These are phyloP conservation scores for Drosophila pandora DNA, from an alignment of 1,140 invertebrate species.

Conservation along the genomic window DNA sequence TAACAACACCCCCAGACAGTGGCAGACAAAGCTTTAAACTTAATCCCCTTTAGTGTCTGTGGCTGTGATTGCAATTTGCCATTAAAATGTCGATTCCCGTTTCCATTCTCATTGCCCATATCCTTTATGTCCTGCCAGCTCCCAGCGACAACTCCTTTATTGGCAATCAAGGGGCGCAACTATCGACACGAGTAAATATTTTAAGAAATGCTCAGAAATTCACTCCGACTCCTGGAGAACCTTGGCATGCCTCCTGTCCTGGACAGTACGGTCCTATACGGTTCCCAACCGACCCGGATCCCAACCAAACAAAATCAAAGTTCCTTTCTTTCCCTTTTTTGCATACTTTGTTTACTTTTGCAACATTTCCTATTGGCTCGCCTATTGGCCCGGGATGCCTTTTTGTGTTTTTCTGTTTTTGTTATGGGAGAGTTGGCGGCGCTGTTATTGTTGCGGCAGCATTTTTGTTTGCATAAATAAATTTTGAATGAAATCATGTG, in stretches of 20 bases:
- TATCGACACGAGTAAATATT: slow-evolving; percentile 30
- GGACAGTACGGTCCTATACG: background rate
- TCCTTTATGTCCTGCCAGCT: background rate
- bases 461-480: slow-evolving; percentile 75
- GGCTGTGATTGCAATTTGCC: slow-evolving; percentile 46
- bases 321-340: slow-evolving; percentile 51
- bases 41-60: slow-evolving; percentile 37
- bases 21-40: slow-evolving; percentile 36
- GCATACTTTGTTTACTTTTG: slow-evolving; percentile 75
- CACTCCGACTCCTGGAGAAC: slow-evolving; percentile 9
- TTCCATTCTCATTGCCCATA: background rate
- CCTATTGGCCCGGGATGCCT: background rate
- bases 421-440: slow-evolving; percentile 24
- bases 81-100: slow-evolving; percentile 27
- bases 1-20: slow-evolving; percentile 30
- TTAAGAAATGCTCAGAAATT: slow-evolving; percentile 35
- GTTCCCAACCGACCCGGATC: slow-evolving; percentile 9
- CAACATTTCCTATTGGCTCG: slow-evolving; percentile 28
- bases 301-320: slow-evolving; percentile 66
- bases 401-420: slow-evolving; percentile 29
- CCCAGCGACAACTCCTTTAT: slow-evolving; percentile 13
- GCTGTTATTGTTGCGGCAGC: slow-evolving; percentile 42
- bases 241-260: slow-evolving; percentile 23
- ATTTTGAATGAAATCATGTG: slow-evolving; percentile 73
- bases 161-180: slow-evolving; percentile 30